phyloP scores from a whole-genome alignment of 2,888 invertebrate genomes.

The Zygothrica quintamaculata region DNA sequence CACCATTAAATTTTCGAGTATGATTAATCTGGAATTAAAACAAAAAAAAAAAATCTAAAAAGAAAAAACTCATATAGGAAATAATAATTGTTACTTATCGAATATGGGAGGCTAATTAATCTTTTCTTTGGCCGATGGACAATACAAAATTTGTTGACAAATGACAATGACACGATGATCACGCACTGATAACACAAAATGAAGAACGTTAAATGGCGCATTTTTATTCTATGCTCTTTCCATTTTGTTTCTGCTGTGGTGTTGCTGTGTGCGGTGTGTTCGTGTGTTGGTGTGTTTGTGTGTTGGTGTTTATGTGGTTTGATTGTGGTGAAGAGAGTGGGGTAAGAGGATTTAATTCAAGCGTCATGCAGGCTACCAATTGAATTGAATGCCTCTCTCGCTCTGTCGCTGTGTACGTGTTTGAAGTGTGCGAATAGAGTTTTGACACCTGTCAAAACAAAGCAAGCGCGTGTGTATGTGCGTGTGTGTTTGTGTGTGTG shows the following conservation, averaged over 20 bases:
- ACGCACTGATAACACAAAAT: conserved; percentile 59
- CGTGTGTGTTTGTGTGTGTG: conserved; percentile 5
- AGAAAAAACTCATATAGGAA: too few relatives aligned
- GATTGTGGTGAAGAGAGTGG: neutral
- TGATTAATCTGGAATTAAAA: conserved; percentile 46
- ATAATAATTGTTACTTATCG: conserved; percentile 41
- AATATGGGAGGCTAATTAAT: conserved; percentile 35
- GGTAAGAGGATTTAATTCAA: neutral
- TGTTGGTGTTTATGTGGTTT: neutral
- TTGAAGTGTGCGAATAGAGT: conserved; percentile 35
- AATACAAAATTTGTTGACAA: conserved; percentile 59
- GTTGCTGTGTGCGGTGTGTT: conserved; percentile 6
- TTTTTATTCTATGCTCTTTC: conserved; percentile 1
- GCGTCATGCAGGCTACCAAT: too few relatives aligned
- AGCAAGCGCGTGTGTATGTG: conserved; percentile 1
- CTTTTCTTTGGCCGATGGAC: conserved; percentile 36
- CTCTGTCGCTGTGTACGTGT: too few relatives aligned
- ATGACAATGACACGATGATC: conserved; percentile 65
- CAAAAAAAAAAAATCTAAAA: neutral
- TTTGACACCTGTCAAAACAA: conserved; percentile 37
- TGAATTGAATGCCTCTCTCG: too few relatives aligned
- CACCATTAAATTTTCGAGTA: conserved; percentile 37
- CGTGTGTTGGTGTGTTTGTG: conserved; percentile 5
- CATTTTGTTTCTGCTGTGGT: conserved; percentile 4
- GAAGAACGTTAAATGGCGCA: conserved; percentile 28